A percentile compares a stretch with the other conserved stretches of the same genome.
Evolutionary conservation across 2,797 vertebrate genomes (phyloP).

Genomic region (Molossus molossus): DNA sequence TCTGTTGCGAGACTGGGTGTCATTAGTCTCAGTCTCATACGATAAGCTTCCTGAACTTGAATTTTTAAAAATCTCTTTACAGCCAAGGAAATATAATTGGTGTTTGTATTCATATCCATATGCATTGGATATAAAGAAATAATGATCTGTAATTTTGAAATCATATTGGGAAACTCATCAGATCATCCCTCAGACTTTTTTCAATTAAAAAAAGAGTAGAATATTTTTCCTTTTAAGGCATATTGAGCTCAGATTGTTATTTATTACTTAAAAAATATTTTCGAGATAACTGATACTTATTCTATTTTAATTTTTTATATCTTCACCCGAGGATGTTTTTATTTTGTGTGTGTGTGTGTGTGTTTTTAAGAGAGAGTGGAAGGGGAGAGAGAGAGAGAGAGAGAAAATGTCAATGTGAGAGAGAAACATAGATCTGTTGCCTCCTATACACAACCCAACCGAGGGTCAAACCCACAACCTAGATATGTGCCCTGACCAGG

Average conservation of each 20-base stretch:
- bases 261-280: conserved; percentile 63
- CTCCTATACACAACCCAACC: background rate
- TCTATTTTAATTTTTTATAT: conserved; percentile 57
- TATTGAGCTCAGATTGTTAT: conserved; percentile 43
- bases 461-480: too few species aligned
- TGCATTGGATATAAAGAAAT: background rate
- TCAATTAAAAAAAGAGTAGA: background rate
- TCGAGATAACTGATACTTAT: conserved; percentile 37
- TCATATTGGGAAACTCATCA: conserved; percentile 39
- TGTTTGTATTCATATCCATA: conserved; percentile 6
- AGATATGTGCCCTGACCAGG: background rate
- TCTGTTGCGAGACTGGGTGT: background rate
- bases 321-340: background rate
- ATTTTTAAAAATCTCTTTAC: conserved; percentile 29
- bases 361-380: background rate
- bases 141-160: conserved; percentile 53
- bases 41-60: conserved; percentile 39
- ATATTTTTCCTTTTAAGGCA: conserved; percentile 65
- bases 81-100: background rate
- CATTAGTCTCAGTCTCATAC: conserved; percentile 29
- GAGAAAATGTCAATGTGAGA: too few species aligned
- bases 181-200: conserved; percentile 12
- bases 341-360: background rate
- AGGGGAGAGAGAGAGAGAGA: too few species aligned
- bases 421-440: background rate